These are phyloP conservation scores for Meandrusa payeni DNA, from an alignment of 2,888 invertebrate genomes.

Conservation along the genomic window DNA sequence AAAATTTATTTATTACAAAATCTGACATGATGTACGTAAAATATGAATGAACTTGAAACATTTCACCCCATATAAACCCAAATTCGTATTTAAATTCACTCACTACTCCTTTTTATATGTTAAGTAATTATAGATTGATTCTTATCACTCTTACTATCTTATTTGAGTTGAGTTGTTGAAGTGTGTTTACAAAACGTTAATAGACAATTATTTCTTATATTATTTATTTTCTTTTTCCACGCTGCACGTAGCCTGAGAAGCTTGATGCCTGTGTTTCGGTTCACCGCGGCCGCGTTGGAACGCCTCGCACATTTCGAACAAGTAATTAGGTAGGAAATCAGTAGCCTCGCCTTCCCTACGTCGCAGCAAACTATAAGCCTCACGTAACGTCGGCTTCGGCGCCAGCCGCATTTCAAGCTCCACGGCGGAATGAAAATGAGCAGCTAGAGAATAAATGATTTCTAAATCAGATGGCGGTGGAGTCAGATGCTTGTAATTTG, in stretches of 20 bases:
- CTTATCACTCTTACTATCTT: no score
- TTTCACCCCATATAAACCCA: no score
- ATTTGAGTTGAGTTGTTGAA: no score
- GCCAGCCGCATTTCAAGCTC: constrained; percentile 70
- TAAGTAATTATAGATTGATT: no score
- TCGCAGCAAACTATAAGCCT: constrained; percentile 67
- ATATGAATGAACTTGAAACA: no score
- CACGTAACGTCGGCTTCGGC: constrained; percentile 70
- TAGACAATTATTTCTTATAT: no score
- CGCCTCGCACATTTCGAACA: constrained; percentile 75
- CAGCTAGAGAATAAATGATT: constrained; percentile 71
- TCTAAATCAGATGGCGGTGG: constrained; percentile 74
- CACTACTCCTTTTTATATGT: no score
- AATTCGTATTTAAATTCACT: no score
- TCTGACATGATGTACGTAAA: no score
- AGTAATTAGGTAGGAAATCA: constrained; percentile 71
- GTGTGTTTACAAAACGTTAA: no score
- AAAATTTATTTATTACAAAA: no score
- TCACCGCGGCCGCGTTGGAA: constrained; percentile 66
- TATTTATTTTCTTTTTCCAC: constrained; percentile 43
- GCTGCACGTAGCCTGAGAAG: constrained; percentile 40
- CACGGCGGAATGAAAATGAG: constrained; percentile 70
- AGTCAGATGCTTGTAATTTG: constrained; percentile 65
- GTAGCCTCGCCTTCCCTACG: constrained; percentile 68
- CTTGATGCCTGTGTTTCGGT: constrained; percentile 55